Evolutionary conservation across 2,888 invertebrate genomes (phyloP), one percentile per base, ranked within the genome.

Genomic region (Tridacna gigas): DNA sequence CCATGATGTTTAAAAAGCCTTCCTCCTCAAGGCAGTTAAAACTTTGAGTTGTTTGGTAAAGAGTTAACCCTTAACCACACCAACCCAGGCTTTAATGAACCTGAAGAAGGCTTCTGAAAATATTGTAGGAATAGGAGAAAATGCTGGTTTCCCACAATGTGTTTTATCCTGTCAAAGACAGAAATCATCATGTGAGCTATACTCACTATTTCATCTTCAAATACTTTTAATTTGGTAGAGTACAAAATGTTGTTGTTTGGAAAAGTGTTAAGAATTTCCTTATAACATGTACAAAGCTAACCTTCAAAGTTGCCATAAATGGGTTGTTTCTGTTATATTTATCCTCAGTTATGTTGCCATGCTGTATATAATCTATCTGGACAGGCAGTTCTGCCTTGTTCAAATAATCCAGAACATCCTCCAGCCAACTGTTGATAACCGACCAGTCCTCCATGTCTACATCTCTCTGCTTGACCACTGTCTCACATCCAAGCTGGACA

Each of bases 391-490:
- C 60, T 18, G 79, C 77, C 18, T 75, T 73, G 18, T 74, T 20
- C 18, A 92, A 61, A 28, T 76, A 82, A 2, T 22, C 13, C 9
- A 83, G 26, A 7, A 90, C 86, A 26, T 61, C 75, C 22, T 88
- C 77, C 74, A 90, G 80, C 92, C 92, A 92, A 2, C 25, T 47
- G 71, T 88, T 86, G 22, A 92, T 91, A 13, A 88, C 84, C 20
- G 87, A 69, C 90, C 90, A 90, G 71, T 92, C 90, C 76, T 92
- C 92, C 88, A 88, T 88, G 71, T 92, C 92, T 5, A 92, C 90
- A 47, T 90, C 89, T 25, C 85, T 84, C 47, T 86, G 74, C 12
- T 73, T 65, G 22, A 88, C 77, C 12, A 91, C 61, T 47, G 85
- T 63, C 25, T 65, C n/a, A 37, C 82, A 87, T 12, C 85, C 85